These are phyloP conservation scores for Hylaeus volcanicus DNA, from an alignment of 1,140 invertebrate genomes.

Conservation along the genomic window DNA sequence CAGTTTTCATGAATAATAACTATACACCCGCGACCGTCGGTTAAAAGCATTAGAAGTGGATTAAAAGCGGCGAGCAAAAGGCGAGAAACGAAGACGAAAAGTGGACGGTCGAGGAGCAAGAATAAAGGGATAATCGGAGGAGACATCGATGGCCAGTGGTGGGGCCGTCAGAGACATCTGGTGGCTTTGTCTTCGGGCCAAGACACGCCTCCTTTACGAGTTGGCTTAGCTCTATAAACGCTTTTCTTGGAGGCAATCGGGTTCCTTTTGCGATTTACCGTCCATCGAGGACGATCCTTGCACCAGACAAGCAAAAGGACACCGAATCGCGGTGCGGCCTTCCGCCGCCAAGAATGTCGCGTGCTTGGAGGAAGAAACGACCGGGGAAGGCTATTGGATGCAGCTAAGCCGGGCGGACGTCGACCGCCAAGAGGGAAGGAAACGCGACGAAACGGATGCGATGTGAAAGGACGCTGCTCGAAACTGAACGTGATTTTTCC, in stretches of 20 bases:
- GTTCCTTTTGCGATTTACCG: constrained; percentile 64
- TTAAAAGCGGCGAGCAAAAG: neutral
- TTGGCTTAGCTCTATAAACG: constrained; percentile 65
- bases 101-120: constrained; percentile 37
- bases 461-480: neutral
- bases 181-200: constrained; percentile 68
- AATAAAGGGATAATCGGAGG: constrained; percentile 63
- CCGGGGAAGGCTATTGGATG: constrained; percentile 34
- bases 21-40: neutral
- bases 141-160: constrained; percentile 48
- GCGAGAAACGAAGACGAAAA: constrained; percentile 10
- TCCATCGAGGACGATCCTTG: constrained; percentile 59
- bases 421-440: constrained; percentile 27
- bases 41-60: constrained; percentile 12
- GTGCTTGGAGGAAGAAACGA: constrained; percentile 38
- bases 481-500: constrained; percentile 49
- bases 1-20: neutral
- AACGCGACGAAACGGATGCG: constrained; percentile 9
- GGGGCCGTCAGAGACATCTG: constrained; percentile 67
- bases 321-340: constrained; percentile 30
- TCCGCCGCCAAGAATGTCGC: constrained; percentile 41
- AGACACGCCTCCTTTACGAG: constrained; percentile 69
- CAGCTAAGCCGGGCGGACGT: constrained; percentile 25
- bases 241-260: constrained; percentile 65
- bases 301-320: constrained; percentile 60